Conservation (phyloP, 2,113 vertebrate genomes). For the Triplophysa dalaica region DNA sequence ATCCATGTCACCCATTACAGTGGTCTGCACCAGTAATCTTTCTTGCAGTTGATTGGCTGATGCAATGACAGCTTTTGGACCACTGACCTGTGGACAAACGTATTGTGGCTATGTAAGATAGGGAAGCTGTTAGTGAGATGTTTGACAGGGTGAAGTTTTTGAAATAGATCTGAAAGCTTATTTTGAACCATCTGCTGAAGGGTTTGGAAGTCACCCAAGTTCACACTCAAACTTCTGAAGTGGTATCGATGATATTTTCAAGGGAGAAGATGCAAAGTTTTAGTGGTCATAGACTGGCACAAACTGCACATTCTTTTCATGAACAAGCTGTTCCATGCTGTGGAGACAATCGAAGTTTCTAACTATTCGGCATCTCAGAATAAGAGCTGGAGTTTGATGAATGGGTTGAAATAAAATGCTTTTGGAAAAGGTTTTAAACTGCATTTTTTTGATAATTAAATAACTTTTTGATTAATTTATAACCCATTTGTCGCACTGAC, state of each 20-base stretch:
- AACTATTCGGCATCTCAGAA: neutral
- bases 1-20: conserved; percentile 56
- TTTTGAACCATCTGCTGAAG: neutral
- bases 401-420: neutral
- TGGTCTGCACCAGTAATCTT: conserved; percentile 66
- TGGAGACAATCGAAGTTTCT: conserved; percentile 10
- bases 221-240: conserved; percentile 14
- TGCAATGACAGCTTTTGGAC: conserved; percentile 59
- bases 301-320: conserved; percentile 11
- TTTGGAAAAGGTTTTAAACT: neutral
- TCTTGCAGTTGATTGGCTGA: conserved; percentile 56
- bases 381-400: neutral
- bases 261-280: neutral
- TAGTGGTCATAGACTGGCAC: neutral
- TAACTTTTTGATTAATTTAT: too few species aligned
- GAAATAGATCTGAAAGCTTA: conserved; percentile 22
- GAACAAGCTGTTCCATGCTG: neutral
- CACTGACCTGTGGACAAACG: conserved; percentile 9
- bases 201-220: conserved; percentile 10
- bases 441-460: too few species aligned
- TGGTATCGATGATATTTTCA: conserved; percentile 8
- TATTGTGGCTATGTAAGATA: conserved; percentile 7
- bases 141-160: conserved; percentile 16
- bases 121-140: conserved; percentile 18
- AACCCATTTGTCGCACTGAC: too few species aligned